Percentiles rank a stretch among this genome's conserved stretches.
Conservation (phyloP, 1,140 invertebrate genomes). For the Leptinotarsa texana region DNA sequence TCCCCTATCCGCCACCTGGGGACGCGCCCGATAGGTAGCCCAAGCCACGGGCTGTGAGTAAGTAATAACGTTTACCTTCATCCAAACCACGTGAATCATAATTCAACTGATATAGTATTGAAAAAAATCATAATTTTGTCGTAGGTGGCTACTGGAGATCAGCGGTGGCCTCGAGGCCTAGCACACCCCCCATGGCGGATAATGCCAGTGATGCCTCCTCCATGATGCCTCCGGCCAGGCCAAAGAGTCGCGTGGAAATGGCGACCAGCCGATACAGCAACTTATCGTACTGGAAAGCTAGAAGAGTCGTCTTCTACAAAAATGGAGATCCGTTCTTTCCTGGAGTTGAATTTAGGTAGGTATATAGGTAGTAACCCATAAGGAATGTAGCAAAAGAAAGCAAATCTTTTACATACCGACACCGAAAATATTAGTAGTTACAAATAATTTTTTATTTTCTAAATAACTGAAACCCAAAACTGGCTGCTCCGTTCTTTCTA, state of each 20-base stretch:
- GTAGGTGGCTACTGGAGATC: slow-evolving; percentile 64
- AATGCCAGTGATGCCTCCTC: slow-evolving; percentile 59
- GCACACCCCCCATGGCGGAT: slow-evolving; percentile 58
- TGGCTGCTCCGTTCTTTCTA: too few relatives aligned
- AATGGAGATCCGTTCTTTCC: slow-evolving; percentile 93
- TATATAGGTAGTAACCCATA: background rate
- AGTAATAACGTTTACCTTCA: too few relatives aligned
- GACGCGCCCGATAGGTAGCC: too few relatives aligned
- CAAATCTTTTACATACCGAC: background rate
- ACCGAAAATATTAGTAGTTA: too few relatives aligned
- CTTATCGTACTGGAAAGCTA: slow-evolving; percentile 83
- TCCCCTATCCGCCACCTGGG: too few relatives aligned
- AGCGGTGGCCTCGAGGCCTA: slow-evolving; percentile 61
- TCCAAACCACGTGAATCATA: too few relatives aligned
- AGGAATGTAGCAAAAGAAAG: background rate
- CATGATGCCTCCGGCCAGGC: slow-evolving; percentile 55
- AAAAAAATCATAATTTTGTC: slow-evolving; percentile 13
- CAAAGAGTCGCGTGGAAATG: slow-evolving; percentile 50
- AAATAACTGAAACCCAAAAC: too few relatives aligned
- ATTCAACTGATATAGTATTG: too few relatives aligned
- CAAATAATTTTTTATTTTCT: too few relatives aligned
- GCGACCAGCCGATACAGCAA: slow-evolving; percentile 70
- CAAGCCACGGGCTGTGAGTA: too few relatives aligned
- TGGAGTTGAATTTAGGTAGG: slow-evolving; percentile 75
- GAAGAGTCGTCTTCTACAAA: slow-evolving; percentile 86